Evolutionary conservation across 64 coral and sea anemone genomes (phyloP).

Genomic region (Montipora foliosa): DNA sequence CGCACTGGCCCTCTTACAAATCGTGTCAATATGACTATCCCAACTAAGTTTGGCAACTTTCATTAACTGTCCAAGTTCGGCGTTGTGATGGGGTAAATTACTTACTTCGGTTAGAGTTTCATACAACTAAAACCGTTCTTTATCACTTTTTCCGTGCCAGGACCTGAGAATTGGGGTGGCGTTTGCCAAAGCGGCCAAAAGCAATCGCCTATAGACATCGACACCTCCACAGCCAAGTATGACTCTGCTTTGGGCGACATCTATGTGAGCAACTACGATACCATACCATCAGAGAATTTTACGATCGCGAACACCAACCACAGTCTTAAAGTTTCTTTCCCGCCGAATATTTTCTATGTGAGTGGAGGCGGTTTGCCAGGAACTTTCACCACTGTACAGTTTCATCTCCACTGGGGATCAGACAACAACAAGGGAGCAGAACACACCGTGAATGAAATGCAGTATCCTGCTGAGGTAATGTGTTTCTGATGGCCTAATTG

Average conservation of each 20-base stretch:
- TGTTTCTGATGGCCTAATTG: too few relatives aligned
- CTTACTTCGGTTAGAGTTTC: background rate
- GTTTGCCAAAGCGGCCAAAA: background rate
- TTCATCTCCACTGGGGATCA: constrained; percentile 57
- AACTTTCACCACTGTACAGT: background rate
- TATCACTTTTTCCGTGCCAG: background rate
- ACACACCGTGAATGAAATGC: constrained; percentile 15
- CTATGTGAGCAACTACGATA: background rate
- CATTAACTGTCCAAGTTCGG: too few relatives aligned
- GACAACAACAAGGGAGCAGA: constrained; percentile 28
- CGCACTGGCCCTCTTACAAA: too few relatives aligned
- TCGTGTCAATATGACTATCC: too few relatives aligned
- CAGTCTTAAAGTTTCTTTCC: background rate
- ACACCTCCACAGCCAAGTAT: background rate
- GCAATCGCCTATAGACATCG: constrained; percentile 58
- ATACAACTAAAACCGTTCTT: background rate
- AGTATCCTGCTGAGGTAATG: constrained; percentile 29
- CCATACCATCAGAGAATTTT: background rate
- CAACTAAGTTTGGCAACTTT: too few relatives aligned
- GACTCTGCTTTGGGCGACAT: background rate
- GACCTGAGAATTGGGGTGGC: constrained; percentile 30
- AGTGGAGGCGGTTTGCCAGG: constrained; percentile 4
- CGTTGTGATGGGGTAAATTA: too few relatives aligned
- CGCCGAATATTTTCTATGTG: background rate
- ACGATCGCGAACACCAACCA: background rate